Conservation (phyloP, 2,113 vertebrate genomes). For the Myodes glareolus region DNA sequence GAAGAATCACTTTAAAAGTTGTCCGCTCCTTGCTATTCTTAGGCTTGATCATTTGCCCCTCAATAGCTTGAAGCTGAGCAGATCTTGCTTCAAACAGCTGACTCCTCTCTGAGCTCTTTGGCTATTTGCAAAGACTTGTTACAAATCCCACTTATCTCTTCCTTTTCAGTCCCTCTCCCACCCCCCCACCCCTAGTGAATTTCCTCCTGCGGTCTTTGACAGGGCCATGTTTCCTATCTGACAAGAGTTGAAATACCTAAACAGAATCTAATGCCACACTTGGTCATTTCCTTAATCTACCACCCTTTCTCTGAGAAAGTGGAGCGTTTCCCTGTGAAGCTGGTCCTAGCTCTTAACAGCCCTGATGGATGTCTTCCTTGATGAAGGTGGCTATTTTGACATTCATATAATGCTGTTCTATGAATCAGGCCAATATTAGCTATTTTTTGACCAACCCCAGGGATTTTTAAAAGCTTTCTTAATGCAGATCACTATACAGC, state of each 20-base stretch:
- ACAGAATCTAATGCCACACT: not conserved
- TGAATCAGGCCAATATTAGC: constrained; percentile 78
- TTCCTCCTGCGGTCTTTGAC: constrained; percentile 71
- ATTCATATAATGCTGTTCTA: constrained; percentile 64
- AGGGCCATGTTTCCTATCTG: constrained; percentile 77
- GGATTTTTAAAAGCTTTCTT: constrained; percentile 82
- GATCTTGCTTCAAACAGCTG: constrained; percentile 67
- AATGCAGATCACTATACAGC: constrained; percentile 75
- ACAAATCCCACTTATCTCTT: constrained; percentile 33
- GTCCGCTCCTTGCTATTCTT: constrained; percentile 62
- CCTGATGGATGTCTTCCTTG: constrained; percentile 72
- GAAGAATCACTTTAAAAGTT: constrained; percentile 41
- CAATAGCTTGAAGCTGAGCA: constrained; percentile 68
- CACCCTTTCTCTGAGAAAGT: constrained; percentile 65
- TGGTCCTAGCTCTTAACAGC: constrained; percentile 52
- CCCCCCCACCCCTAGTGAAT: not conserved
- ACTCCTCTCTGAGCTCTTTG: not conserved
- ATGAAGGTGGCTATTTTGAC: constrained; percentile 78
- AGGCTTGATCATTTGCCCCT: constrained; percentile 58
- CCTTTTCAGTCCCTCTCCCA: constrained; percentile 34
- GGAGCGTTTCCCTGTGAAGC: constrained; percentile 59
- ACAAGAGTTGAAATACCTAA: constrained; percentile 73
- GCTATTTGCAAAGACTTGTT: constrained; percentile 62
- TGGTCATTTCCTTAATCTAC: constrained; percentile 65
- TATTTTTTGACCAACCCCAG: constrained; percentile 80